Percentiles rank a stretch among this genome's conserved stretches.
Evolutionary conservation across 2,113 vertebrate species (phyloP).

Genomic region (Bagarius yarrelli): DNA sequence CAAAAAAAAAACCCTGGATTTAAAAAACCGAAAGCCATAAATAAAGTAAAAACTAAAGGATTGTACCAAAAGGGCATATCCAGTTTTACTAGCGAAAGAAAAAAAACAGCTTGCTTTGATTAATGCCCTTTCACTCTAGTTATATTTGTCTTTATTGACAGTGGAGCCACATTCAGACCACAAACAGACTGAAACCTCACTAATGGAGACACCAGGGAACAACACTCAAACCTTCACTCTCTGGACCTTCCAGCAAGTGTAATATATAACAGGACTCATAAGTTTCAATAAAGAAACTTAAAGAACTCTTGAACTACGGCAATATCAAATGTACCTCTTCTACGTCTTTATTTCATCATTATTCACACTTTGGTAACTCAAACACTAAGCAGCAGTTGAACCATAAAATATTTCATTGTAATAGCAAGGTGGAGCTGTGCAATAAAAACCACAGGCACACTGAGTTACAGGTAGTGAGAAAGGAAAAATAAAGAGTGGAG

Average conservation of each 20-base stretch:
- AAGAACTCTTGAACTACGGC: background rate
- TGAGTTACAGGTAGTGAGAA: slow-evolving; percentile 40
- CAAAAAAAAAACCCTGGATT: slow-evolving; percentile 11
- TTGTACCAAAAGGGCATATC: slow-evolving; percentile 16
- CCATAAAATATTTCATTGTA: slow-evolving; percentile 4
- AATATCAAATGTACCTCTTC: background rate
- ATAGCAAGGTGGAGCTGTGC: background rate
- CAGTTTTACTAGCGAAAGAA: slow-evolving; percentile 33
- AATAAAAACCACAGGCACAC: background rate
- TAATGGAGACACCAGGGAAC: slow-evolving; percentile 49
- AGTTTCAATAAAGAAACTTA: background rate
- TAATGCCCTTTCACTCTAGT: slow-evolving; percentile 22
- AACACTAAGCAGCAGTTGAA: background rate
- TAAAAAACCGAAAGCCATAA: slow-evolving; percentile 7
- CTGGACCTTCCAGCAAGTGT: slow-evolving; percentile 29
- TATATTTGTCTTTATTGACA: slow-evolving; percentile 48
- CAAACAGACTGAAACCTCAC: slow-evolving; percentile 41
- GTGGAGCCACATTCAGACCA: slow-evolving; percentile 41
- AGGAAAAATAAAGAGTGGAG: slow-evolving; percentile 49
- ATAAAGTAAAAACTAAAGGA: background rate
- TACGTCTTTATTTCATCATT: background rate
- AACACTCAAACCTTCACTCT: slow-evolving; percentile 26
- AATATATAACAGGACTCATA: slow-evolving; percentile 14
- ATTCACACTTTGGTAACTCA: slow-evolving; percentile 4
- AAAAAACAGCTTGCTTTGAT: slow-evolving; percentile 45